Base-by-base conservation (phyloP, 2,797 vertebrate species). In the Odontamblyopus lacepedii region DNA sequence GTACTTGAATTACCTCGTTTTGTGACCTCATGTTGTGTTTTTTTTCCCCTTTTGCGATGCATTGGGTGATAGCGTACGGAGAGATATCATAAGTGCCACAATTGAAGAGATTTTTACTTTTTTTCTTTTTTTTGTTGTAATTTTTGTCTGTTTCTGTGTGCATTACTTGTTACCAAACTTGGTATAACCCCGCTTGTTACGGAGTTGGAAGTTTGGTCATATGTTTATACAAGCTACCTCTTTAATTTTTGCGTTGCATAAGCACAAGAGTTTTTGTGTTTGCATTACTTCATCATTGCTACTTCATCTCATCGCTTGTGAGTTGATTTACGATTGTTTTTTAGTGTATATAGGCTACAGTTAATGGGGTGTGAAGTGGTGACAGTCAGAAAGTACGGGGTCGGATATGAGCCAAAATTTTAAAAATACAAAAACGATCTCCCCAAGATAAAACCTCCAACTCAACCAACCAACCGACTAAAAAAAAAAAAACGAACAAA, bases 1-100 rank as follows among this genome's bases (percentile, higher is more conserved):
- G 95, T 98, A 97, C 96, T 98, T 98, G 96, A 97, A 97, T 98
- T 98, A 97, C 96, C 96, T 97, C 95, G 91, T 96, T 85, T 78
- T 94, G 95, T 96, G 96, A 97, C 95, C 96, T 97, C 95, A 96
- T 96, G 92, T 96, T 95, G 94, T 94, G 95, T 95, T 55, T 67
- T 35, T 30, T 79, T 80, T 78, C 78, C 78, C 72, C 73, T 89
- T 85, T 79, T 71, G 76, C 29, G 88, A 87, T 73, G 79, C 86
- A 76, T 88, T 77, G 79, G 79, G 89, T 67, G 63, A 82, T 80
- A 85, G 74, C 35, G 75, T 85, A 72, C 75, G 74, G 67, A 83
- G 85, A 87, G 13, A 65, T 69, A 77, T 81, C 61, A 32, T 13
- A 94, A 91, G 91, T 89, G 87, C 85, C 74, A 86, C 83, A 35